These are phyloP conservation scores for Itoplectis maculator DNA, from an alignment of 2,888 invertebrate species.

Conservation along the genomic window DNA sequence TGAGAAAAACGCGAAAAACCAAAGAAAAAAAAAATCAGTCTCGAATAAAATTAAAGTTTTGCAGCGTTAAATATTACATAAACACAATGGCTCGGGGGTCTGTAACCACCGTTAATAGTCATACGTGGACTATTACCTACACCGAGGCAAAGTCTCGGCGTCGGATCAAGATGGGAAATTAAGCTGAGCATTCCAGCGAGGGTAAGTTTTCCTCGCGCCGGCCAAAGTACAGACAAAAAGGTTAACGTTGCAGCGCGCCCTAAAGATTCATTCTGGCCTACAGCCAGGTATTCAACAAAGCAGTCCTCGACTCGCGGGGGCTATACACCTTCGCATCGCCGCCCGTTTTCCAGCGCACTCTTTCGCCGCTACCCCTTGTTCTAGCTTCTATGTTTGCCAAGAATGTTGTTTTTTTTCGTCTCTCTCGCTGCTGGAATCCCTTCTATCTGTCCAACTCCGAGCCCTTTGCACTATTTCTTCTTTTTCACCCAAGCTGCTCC, in stretches of 20 bases:
- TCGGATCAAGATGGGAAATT: slow-evolving; percentile 24
- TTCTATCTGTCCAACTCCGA: slow-evolving; percentile 53
- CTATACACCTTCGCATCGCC: slow-evolving; percentile 68
- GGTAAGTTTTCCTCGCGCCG: slow-evolving; percentile 59
- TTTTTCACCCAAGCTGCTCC: slow-evolving; percentile 63
- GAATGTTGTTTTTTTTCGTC: slow-evolving; percentile 58
- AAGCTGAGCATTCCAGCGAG: slow-evolving; percentile 42
- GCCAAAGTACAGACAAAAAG: slow-evolving; percentile 74
- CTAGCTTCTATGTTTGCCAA: slow-evolving; percentile 58
- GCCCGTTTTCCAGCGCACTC: slow-evolving; percentile 60
- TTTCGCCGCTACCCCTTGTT: slow-evolving; percentile 64
- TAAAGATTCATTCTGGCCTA: slow-evolving; percentile 77
- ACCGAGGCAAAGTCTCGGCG: slow-evolving; percentile 3
- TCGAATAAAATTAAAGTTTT: slow-evolving; percentile 5
- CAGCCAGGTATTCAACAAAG: slow-evolving; percentile 79
- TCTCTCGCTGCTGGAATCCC: slow-evolving; percentile 20
- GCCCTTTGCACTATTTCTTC: slow-evolving; percentile 55
- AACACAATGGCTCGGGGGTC: not conserved
- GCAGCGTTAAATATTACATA: not conserved
- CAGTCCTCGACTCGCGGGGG: slow-evolving; percentile 75
- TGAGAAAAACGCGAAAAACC: too few species aligned
- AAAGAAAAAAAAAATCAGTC: too few species aligned
- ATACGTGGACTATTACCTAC: slow-evolving; percentile 20
- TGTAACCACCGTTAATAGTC: not conserved
- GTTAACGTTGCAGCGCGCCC: slow-evolving; percentile 74